A percentile compares a stretch with the other conserved stretches of the same genome.
These are phyloP conservation scores for Lissonota sp. DNA, from an alignment of 2,888 invertebrate genomes.

Conservation along the genomic window DNA sequence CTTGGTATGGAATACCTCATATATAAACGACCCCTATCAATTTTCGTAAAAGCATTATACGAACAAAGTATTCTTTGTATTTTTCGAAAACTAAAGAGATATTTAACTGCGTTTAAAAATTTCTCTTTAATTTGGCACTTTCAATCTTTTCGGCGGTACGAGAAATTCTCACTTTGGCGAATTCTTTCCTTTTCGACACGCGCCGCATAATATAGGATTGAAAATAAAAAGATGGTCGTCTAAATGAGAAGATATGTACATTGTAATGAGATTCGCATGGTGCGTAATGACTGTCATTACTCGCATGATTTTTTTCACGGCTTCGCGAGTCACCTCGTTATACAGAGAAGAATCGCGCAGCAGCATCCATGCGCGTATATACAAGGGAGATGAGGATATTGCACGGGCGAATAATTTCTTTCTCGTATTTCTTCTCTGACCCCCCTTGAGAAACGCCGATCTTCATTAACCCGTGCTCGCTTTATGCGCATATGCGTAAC, in stretches of 20 bases:
- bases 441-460: slow-evolving; percentile 4
- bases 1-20: too few species aligned
- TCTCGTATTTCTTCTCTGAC: slow-evolving; percentile 19
- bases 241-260: slow-evolving; percentile 9
- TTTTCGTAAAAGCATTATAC: too few species aligned
- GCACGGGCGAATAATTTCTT: slow-evolving; percentile 24
- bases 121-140: too few species aligned
- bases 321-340: slow-evolving; percentile 14
- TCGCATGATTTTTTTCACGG: slow-evolving; percentile 18
- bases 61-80: too few species aligned
- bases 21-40: too few species aligned
- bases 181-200: neutral
- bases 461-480: slow-evolving; percentile 29
- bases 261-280: slow-evolving; percentile 30
- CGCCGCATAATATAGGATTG: neutral
- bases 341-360: neutral
- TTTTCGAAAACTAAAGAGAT: too few species aligned
- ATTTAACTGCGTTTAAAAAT: too few species aligned
- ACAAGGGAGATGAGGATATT: slow-evolving; percentile 3
- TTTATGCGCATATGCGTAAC: neutral
- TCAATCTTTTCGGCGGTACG: neutral
- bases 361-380: neutral
- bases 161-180: neutral
- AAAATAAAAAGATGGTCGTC: slow-evolving; percentile 10
- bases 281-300: slow-evolving; percentile 47